Evolutionary conservation across 2,113 vertebrate species (phyloP).

Genomic region (Corythoichthys intestinalis): DNA sequence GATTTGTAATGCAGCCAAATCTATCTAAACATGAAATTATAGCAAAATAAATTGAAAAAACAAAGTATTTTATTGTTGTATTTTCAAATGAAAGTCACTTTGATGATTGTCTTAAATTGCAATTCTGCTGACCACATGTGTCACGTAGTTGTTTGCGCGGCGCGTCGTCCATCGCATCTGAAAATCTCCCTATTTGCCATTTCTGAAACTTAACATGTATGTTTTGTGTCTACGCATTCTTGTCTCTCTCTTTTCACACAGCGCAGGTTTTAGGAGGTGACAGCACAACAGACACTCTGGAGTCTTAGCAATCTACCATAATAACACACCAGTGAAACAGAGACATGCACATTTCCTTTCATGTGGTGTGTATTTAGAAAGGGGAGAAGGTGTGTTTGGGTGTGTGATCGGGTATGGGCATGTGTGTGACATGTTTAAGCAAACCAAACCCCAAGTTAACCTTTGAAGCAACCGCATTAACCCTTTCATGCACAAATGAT

Average conservation of each 20-base stretch:
- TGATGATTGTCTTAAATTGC: too few species aligned
- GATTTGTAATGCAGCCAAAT: too few species aligned
- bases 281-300: constrained; percentile 80
- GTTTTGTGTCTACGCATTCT: not conserved
- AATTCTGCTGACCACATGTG: too few species aligned
- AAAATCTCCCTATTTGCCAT: too few species aligned
- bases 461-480: not conserved
- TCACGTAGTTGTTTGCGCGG: too few species aligned
- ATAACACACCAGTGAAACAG: constrained; percentile 77
- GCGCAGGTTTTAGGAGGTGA: constrained; percentile 67
- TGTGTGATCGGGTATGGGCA: not conserved
- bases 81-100: too few species aligned
- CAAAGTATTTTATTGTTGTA: too few species aligned
- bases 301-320: constrained; percentile 76
- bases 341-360: constrained; percentile 47
- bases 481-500: too few species aligned
- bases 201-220: too few species aligned
- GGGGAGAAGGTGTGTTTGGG: constrained; percentile 26
- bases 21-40: too few species aligned
- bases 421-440: constrained; percentile 1
- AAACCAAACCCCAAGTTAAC: constrained; percentile 2
- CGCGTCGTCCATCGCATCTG: too few species aligned
- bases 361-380: constrained; percentile 52
- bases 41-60: too few species aligned
- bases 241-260: constrained; percentile 6